Percentiles rank a stretch among this genome's conserved stretches.
phyloP scores from a whole-genome alignment of 2,888 invertebrate genomes.

The Syrphus vitripennis region DNA sequence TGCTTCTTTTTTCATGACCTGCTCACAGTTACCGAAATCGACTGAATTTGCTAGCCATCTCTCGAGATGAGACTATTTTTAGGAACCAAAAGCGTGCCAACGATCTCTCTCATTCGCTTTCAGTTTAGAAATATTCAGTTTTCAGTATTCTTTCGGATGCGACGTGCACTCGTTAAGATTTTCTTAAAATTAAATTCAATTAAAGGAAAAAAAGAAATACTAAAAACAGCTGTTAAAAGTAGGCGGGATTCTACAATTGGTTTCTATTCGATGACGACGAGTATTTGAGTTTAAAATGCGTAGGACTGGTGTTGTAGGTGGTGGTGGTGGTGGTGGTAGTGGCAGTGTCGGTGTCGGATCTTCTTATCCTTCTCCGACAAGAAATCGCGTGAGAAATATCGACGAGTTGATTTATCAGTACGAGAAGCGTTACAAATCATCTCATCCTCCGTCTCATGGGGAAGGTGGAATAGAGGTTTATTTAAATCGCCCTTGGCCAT shows the following conservation, averaged over 20 bases:
- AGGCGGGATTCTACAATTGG: not conserved
- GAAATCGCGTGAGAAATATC: constrained; percentile 48
- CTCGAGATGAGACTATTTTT: constrained; percentile 50
- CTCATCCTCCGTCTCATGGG: not conserved
- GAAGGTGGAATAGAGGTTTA: constrained; percentile 43
- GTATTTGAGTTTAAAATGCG: constrained; percentile 44
- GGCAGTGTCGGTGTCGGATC: not conserved
- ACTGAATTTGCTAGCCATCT: constrained; percentile 6
- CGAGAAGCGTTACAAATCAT: constrained; percentile 31
- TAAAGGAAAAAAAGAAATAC: not conserved
- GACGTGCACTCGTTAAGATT: constrained; percentile 16
- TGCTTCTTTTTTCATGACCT: constrained; percentile 5
- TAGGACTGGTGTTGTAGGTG: constrained; percentile 47
- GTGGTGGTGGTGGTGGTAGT: constrained; percentile 23
- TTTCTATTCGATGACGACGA: constrained; percentile 32
- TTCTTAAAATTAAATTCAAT: not conserved
- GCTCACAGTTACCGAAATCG: constrained; percentile 16
- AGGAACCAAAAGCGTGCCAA: constrained; percentile 63
- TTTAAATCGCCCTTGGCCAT: constrained; percentile 48
- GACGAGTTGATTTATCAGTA: constrained; percentile 61
- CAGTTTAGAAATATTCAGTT: constrained; percentile 51
- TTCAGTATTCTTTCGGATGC: constrained; percentile 47
- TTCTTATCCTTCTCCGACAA: constrained; percentile 12
- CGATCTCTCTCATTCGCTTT: constrained; percentile 31
- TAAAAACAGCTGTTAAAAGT: not conserved